Percentiles rank a stretch among this genome's conserved stretches.
These are phyloP conservation scores for Actinia equina DNA, from an alignment of 64 coral and sea anemone genomes.

Conservation along the genomic window DNA sequence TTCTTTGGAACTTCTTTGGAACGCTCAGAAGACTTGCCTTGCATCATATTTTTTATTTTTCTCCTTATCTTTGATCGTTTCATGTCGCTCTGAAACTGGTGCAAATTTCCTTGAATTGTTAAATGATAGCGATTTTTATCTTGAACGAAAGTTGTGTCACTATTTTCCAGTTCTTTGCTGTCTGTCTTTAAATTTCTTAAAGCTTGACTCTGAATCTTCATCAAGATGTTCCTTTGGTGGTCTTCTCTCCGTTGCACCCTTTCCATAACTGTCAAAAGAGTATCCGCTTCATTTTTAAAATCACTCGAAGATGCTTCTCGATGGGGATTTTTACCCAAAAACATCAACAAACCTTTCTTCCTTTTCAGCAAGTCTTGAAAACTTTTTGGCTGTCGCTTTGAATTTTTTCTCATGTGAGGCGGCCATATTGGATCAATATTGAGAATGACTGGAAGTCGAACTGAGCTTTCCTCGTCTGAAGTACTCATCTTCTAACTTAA, in stretches of 20 bases:
- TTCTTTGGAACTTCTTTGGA: neutral
- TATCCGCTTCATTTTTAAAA: neutral
- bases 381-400: neutral
- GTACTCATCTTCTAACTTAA: no score
- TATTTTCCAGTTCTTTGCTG: no score
- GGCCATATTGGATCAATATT: slow-evolving; percentile 10
- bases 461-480: no score
- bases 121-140: neutral
- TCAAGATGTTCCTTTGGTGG: neutral
- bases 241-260: neutral
- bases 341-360: neutral
- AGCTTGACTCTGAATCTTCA: neutral
- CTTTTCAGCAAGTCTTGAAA: neutral
- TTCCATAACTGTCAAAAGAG: slow-evolving; percentile 5
- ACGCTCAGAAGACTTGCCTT: neutral
- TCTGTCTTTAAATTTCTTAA: no score
- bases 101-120: neutral
- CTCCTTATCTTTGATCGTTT: neutral
- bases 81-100: neutral
- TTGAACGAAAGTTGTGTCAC: neutral
- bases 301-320: neutral
- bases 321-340: neutral
- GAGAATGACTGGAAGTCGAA: neutral
- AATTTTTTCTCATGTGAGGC: neutral
- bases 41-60: neutral